A percentile compares a stretch with the other conserved stretches of the same genome.
Evolutionary conservation across 2,797 vertebrate genomes (phyloP).

Genomic region (Bufotes viridis): DNA sequence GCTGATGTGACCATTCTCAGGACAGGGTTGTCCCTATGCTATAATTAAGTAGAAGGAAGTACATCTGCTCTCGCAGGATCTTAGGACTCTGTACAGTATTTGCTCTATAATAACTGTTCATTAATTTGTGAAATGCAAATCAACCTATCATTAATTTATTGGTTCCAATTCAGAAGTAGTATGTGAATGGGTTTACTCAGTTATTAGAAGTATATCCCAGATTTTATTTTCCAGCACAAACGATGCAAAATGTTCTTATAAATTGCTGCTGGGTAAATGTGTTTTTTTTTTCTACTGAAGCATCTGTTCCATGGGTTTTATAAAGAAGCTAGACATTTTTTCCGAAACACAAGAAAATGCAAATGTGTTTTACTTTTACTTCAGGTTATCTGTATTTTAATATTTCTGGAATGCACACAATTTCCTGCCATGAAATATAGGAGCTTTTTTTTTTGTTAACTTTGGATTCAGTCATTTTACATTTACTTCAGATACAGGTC

Average conservation of each 20-base stretch:
- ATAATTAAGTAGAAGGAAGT: neutral
- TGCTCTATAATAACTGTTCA: neutral
- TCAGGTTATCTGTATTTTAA: neutral
- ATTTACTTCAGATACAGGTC: neutral
- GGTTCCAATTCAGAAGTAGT: neutral
- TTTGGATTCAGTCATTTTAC: neutral
- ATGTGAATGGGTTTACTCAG: slow-evolving; percentile 1
- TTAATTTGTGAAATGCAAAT: neutral
- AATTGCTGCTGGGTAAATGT: slow-evolving; percentile 54
- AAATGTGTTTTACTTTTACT: slow-evolving; percentile 3
- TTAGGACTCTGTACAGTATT: neutral
- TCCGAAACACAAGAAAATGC: neutral
- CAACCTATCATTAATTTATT: neutral
- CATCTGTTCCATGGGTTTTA: slow-evolving; percentile 60
- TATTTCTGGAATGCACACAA: neutral
- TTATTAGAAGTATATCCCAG: slow-evolving; percentile 35
- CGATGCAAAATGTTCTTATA: slow-evolving; percentile 54
- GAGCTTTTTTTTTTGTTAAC: neutral
- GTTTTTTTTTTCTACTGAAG: slow-evolving; percentile 44
- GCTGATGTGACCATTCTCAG: neutral
- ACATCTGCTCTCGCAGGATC: neutral
- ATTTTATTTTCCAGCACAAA: slow-evolving; percentile 47
- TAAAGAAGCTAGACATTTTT: slow-evolving; percentile 48
- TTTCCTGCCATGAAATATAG: neutral
- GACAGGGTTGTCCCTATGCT: neutral